Evolutionary conservation across 2,888 invertebrate species (phyloP), one percentile per base, ranked within the genome.

Genomic region (Trypoxylon attenuatum): DNA sequence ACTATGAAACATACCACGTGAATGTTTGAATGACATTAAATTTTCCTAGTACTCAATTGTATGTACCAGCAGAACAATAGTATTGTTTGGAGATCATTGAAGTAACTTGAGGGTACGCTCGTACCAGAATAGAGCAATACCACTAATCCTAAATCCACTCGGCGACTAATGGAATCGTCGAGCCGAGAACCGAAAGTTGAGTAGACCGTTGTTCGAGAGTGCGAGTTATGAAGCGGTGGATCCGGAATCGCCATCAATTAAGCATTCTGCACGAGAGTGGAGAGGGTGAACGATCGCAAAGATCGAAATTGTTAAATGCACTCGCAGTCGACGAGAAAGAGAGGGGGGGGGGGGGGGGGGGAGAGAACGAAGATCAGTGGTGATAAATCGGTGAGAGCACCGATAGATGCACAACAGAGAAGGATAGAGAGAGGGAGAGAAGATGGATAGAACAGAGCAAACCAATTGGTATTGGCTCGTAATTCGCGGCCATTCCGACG

Each of bases 401-500:
- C 33, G 33, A 33, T 13, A 33, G n/a, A 13, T 13, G 33, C 46
- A 25, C 22, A 15, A 27, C 27, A 27, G 27, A 27, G 27, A 13
- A 10, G n/a, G 33, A 33, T 33, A 33, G 33, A 33, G n/a, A 13
- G 5, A 52, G 39, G 43, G 57, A 66, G 54, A 51, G 47, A 51
- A 60, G 73, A 47, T 61, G 58, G 73, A 64, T 61, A 69, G 41
- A 67, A 43, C 43, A 56, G 59, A 61, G 50, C 70, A 60, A 45
- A 58, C 67, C 76, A 69, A 77, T 78, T 71, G 73, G 73, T 80
- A 80, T 73, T 76, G 73, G 68, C 69, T 63, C 66, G 69, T 77
- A 73, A 77, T 73, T 78, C 73, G 66, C 76, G 67, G 58, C 70
- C 71, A 72, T 73, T 78, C 62, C 76, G 77, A 71, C 69, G 69